Conservation (phyloP, 2,113 vertebrate species). For the Antechinus flavipes region DNA sequence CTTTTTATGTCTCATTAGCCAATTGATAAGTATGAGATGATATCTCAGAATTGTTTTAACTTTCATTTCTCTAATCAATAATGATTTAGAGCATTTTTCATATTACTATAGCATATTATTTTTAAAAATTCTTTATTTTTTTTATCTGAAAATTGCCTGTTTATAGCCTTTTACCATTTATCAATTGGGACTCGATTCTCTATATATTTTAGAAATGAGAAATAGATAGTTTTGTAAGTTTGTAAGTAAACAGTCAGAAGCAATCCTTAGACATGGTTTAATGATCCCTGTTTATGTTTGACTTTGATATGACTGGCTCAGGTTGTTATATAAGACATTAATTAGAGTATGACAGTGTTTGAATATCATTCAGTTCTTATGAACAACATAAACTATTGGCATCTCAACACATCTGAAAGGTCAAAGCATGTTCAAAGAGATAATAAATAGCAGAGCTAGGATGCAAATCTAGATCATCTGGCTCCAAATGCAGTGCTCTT, state of each 20-base stretch:
- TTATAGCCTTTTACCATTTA: too few species aligned
- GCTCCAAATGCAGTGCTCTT: neutral
- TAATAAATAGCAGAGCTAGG: neutral
- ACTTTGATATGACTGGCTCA: neutral
- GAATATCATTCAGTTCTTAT: neutral
- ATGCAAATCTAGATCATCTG: neutral
- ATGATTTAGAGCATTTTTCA: too few species aligned
- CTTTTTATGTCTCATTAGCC: too few species aligned
- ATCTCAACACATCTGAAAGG: neutral
- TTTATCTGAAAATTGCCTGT: too few species aligned
- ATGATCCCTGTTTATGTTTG: neutral
- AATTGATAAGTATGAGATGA: too few species aligned
- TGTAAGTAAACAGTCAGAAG: neutral
- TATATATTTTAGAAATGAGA: too few species aligned
- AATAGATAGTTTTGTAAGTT: neutral
- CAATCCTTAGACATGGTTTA: neutral
- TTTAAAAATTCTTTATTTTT: too few species aligned
- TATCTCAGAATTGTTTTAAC: too few species aligned
- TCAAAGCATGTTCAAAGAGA: neutral
- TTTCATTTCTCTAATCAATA: too few species aligned
- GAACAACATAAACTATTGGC: neutral
- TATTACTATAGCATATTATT: too few species aligned
- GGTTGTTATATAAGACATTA: neutral
- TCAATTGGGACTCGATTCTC: too few species aligned
- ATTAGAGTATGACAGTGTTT: neutral